Evolutionary conservation across 1,140 invertebrate genomes (phyloP).

Genomic region (Asobara japonica): DNA sequence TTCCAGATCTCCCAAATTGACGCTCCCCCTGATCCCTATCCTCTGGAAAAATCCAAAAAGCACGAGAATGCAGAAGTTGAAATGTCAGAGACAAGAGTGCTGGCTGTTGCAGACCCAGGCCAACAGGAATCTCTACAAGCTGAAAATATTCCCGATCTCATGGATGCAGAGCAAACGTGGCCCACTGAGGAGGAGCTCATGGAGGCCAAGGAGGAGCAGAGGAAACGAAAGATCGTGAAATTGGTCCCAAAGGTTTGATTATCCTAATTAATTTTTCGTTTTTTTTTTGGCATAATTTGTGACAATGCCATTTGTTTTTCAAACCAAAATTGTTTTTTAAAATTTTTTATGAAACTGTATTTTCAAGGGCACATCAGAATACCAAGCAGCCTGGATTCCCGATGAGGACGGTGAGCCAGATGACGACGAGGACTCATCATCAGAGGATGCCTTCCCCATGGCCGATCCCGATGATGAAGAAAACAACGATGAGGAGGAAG

Average conservation of each 20-base stretch:
- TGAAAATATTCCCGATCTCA: conserved; percentile 87
- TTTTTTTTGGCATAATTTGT: too few relatives aligned
- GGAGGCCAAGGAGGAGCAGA: conserved; percentile 73
- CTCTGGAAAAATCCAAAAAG: conserved; percentile 64
- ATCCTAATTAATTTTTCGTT: background rate
- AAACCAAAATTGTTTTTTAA: too few relatives aligned
- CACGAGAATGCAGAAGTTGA: conserved; percentile 48
- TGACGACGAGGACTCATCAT: conserved; percentile 67
- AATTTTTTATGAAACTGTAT: too few relatives aligned
- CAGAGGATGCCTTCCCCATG: conserved; percentile 69
- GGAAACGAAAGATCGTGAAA: conserved; percentile 75
- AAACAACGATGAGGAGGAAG: conserved; percentile 63
- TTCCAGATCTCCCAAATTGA: conserved; percentile 90
- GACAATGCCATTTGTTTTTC: background rate
- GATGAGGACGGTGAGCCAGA: conserved; percentile 71
- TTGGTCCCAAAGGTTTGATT: conserved; percentile 77
- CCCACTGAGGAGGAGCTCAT: conserved; percentile 91
- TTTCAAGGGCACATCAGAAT: conserved; percentile 91
- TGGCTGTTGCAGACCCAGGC: conserved; percentile 74
- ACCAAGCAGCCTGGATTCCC: conserved; percentile 96
- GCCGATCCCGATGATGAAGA: conserved; percentile 71
- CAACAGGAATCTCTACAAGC: conserved; percentile 80
- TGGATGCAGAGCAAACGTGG: conserved; percentile 97
- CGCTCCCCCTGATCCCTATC: conserved; percentile 78
- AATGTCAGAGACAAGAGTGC: conserved; percentile 61